These are phyloP conservation scores for Chymomyza caudatula DNA, from an alignment of 2,888 invertebrate genomes.

Conservation along the genomic window DNA sequence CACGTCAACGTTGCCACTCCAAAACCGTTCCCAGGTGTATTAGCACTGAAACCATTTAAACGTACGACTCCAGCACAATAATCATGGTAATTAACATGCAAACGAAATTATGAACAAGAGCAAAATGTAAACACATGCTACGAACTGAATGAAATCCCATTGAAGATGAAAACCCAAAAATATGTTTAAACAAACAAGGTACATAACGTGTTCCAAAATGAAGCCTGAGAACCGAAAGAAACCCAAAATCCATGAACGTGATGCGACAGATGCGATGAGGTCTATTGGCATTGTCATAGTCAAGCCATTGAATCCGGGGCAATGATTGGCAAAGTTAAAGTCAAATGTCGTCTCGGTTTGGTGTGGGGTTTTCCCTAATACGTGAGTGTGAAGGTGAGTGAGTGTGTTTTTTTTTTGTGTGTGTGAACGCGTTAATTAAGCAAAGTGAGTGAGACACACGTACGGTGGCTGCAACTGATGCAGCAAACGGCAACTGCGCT, in stretches of 20 bases:
- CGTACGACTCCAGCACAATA: conserved; percentile 61
- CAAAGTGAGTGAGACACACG: conserved; percentile 71
- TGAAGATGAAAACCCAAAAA: conserved; percentile 42
- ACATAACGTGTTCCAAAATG: conserved; percentile 46
- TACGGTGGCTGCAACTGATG: conserved; percentile 21
- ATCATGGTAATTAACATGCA: conserved; percentile 71
- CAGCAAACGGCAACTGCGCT: conserved; percentile 31
- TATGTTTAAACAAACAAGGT: conserved; percentile 57
- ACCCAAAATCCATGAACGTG: conserved; percentile 54
- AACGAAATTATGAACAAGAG: conserved; percentile 66
- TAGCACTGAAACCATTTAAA: conserved; percentile 20
- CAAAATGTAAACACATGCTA: conserved; percentile 40
- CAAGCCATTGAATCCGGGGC: conserved; percentile 37
- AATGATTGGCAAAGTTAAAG: conserved; percentile 69
- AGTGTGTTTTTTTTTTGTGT: conserved; percentile 1
- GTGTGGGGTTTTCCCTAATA: background rate
- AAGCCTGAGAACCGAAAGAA: conserved; percentile 62
- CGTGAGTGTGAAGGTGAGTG: conserved; percentile 39
- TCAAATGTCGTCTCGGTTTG: conserved; percentile 50
- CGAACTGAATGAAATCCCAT: conserved; percentile 49
- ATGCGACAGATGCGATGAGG: conserved; percentile 58
- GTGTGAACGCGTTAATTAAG: conserved; percentile 66
- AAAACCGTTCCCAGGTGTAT: conserved; percentile 46
- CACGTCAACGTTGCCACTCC: background rate
- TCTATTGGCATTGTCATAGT: conserved; percentile 46